Percentiles rank a stretch among this genome's conserved stretches.
These are phyloP conservation scores for Hemicrepidius hirtus DNA, from an alignment of 2,888 invertebrate genomes.

Conservation along the genomic window DNA sequence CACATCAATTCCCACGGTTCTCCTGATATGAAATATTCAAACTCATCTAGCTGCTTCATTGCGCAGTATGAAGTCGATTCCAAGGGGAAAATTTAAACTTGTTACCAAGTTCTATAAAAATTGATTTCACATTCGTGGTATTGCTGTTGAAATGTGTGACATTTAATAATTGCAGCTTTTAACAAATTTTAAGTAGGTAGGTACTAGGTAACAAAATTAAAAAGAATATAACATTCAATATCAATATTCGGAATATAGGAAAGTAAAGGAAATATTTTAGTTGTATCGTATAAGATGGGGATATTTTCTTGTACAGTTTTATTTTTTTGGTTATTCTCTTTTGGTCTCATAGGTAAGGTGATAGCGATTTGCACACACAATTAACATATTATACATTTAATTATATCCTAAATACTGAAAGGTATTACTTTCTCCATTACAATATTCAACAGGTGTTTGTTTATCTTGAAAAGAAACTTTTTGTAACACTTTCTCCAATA, in stretches of 20 bases:
- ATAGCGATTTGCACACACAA: no score
- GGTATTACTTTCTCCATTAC: constrained; percentile 1
- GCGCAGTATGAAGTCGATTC: not conserved
- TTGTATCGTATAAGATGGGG: no score
- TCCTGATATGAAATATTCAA: constrained; percentile 25
- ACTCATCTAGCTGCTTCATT: constrained; percentile 11
- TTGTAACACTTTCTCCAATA: not conserved
- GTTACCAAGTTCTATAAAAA: not conserved
- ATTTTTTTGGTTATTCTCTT: no score
- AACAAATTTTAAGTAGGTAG: no score
- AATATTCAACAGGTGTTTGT: constrained; percentile 20
- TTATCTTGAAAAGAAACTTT: not conserved
- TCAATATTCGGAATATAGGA: no score
- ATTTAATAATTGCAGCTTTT: not conserved
- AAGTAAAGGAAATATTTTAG: no score
- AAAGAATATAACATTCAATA: no score
- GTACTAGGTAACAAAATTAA: no score
- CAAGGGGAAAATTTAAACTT: not conserved
- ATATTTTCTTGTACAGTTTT: no score
- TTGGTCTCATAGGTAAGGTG: no score
- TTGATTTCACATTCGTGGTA: not conserved
- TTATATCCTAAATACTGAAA: not conserved
- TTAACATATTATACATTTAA: no score
- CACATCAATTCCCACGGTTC: constrained; percentile 17
- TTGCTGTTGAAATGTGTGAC: not conserved